These are phyloP conservation scores for Allobates femoralis DNA, from an alignment of 2,797 vertebrate genomes.

Conservation along the genomic window DNA sequence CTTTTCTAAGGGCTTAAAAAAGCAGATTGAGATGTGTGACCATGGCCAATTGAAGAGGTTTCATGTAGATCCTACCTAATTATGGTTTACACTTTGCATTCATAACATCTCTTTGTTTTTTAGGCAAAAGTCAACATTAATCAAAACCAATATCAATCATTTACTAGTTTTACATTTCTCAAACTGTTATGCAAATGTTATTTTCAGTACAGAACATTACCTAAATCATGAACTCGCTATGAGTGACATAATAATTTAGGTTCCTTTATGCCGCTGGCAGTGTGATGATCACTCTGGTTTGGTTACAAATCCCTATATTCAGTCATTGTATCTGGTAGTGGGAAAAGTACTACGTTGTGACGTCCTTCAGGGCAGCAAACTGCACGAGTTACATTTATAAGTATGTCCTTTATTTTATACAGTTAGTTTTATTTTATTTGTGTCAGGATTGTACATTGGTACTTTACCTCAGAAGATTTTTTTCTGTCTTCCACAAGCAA, in stretches of 20 bases:
- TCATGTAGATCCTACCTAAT: too few relatives aligned
- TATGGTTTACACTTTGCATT: too few relatives aligned
- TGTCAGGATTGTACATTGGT: not conserved
- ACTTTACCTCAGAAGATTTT: not conserved
- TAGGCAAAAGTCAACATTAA: too few relatives aligned
- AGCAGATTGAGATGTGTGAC: too few relatives aligned
- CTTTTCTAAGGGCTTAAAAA: too few relatives aligned
- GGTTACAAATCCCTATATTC: not conserved
- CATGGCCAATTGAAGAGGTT: too few relatives aligned
- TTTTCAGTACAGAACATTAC: not conserved
- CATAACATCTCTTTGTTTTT: too few relatives aligned
- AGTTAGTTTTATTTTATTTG: not conserved
- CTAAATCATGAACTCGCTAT: not conserved
- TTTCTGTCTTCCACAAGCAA: not conserved
- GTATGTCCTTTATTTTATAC: not conserved
- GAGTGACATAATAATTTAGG: not conserved
- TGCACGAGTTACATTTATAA: not conserved
- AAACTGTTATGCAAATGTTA: not conserved
- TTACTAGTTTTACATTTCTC: too few relatives aligned
- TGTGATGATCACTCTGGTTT: slow-evolving; percentile 9
- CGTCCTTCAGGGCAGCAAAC: not conserved
- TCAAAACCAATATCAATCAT: too few relatives aligned
- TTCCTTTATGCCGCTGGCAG: not conserved
- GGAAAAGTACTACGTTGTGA: not conserved
- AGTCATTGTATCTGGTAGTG: not conserved